phyloP scores from a whole-genome alignment of 2,888 invertebrate species.

The Parochlus steinenii region DNA sequence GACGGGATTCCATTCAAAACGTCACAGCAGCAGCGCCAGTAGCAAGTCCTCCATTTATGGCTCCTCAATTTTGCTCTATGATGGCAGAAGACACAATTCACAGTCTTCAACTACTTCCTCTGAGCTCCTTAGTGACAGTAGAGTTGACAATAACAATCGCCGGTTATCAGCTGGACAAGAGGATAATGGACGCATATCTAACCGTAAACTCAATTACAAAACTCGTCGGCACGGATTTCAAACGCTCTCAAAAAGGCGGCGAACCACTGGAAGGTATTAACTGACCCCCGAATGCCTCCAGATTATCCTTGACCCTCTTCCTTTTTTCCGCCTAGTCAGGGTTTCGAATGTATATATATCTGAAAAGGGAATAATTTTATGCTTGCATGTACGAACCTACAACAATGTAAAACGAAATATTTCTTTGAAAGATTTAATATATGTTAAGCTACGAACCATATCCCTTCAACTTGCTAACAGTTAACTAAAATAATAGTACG shows the following conservation, averaged over 20 bases:
- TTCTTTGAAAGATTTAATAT: too few relatives aligned
- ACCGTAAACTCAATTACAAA: slow-evolving; percentile 12
- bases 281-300: background rate
- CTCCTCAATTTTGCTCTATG: slow-evolving; percentile 10
- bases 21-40: slow-evolving; percentile 11
- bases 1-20: slow-evolving; percentile 10
- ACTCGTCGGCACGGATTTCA: slow-evolving; percentile 7
- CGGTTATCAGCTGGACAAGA: too few relatives aligned
- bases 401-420: too few relatives aligned
- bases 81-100: slow-evolving; percentile 10
- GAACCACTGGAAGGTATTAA: slow-evolving; percentile 13
- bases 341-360: too few relatives aligned
- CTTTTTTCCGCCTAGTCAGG: background rate
- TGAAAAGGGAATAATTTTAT: too few relatives aligned
- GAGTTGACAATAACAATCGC: too few relatives aligned
- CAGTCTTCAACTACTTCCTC: slow-evolving; percentile 11
- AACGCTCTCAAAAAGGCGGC: slow-evolving; percentile 7
- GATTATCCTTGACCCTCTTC: background rate
- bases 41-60: slow-evolving; percentile 11
- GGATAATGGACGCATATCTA: slow-evolving; percentile 7
- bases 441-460: too few relatives aligned
- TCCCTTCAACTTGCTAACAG: too few relatives aligned
- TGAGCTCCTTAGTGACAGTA: too few relatives aligned
- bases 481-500: too few relatives aligned
- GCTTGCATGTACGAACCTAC: too few relatives aligned